Conservation (phyloP, 2,113 vertebrate genomes). For the Carettochelys insculpta region DNA sequence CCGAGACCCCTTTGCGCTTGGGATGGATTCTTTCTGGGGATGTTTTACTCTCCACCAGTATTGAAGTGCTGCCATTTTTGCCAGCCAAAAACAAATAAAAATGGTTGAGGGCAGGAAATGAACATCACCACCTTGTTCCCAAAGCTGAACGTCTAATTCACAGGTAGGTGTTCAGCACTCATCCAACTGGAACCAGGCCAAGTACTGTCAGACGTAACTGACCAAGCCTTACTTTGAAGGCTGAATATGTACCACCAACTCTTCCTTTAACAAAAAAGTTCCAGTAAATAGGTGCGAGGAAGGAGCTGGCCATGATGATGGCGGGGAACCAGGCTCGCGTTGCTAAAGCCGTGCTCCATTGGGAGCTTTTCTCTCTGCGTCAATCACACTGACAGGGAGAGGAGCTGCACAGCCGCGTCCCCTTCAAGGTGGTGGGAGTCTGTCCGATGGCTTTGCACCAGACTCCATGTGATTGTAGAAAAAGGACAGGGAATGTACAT, state of each 20-base stretch:
- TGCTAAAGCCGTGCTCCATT: not conserved
- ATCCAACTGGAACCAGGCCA: too few relatives aligned
- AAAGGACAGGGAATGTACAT: not conserved
- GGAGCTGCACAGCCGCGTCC: not conserved
- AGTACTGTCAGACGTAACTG: not conserved
- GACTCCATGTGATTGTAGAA: not conserved
- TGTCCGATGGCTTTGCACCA: not conserved
- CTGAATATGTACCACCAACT: not conserved
- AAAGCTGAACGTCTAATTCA: accelerated
- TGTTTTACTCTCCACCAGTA: not conserved
- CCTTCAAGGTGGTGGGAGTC: not conserved
- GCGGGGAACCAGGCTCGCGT: not conserved
- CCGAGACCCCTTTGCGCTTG: accelerated
- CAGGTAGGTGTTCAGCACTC: not conserved
- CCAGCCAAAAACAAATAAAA: not conserved
- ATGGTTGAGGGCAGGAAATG: accelerated
- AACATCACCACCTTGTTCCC: not conserved
- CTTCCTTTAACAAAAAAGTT: not conserved
- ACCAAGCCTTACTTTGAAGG: not conserved
- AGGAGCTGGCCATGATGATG: not conserved
- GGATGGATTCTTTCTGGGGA: not conserved
- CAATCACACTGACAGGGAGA: not conserved
- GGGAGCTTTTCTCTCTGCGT: not conserved
- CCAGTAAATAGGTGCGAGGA: not conserved
- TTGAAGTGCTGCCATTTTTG: not conserved